Base-by-base conservation (phyloP, 2,797 vertebrate genomes). In the Neoniphon sammara region DNA sequence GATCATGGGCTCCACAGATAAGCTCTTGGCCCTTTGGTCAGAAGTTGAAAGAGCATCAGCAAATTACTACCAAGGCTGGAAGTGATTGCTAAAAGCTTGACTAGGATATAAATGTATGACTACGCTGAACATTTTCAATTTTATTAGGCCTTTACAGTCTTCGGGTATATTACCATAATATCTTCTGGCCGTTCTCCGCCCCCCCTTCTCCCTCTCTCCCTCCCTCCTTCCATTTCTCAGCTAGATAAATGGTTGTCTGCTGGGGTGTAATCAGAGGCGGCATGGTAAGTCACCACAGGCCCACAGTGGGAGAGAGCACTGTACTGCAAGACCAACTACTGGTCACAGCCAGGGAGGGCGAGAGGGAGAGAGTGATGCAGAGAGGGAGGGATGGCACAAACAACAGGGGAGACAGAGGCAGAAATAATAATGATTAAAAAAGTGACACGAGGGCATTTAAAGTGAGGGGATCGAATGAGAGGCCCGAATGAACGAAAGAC, bases 221-320 rank as follows among this genome's bases (percentile, higher is more conserved):
- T 47, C 42, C 50, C 18, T 46, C 15, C 52, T 74, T 82, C 72
- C 70, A 71, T 77, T 84, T 85, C 82, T 63, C 52, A 47, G 78
- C 66, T 58, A 83, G 85, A 89, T 77, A 82, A 89, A 88, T 83
- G 67, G 75, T 53, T 67, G 23, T 68, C 85, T 77, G 78, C 85
- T 89, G 86, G 70, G 84, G 63, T 77, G 72, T 78, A 87, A 91
- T 90, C 85, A 90, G 71, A 84, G 77, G 76, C 66, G 23, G 61
- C 27, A 72, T 78, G 84, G 67, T 75, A 75, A 77, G 84, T 87
- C 86, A 79, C 86, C 74, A 74, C 75, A 42, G 77, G 78, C 55
- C 81, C 83, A 81, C 85, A 80, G 84, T 74, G 78, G 80, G 82
- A 44, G 70, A 44, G 70, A 87, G 73, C 83, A n/a, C 36, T 23